Base-by-base conservation (phyloP, 2,113 vertebrate species). In the Chloroceryle aenea region DNA sequence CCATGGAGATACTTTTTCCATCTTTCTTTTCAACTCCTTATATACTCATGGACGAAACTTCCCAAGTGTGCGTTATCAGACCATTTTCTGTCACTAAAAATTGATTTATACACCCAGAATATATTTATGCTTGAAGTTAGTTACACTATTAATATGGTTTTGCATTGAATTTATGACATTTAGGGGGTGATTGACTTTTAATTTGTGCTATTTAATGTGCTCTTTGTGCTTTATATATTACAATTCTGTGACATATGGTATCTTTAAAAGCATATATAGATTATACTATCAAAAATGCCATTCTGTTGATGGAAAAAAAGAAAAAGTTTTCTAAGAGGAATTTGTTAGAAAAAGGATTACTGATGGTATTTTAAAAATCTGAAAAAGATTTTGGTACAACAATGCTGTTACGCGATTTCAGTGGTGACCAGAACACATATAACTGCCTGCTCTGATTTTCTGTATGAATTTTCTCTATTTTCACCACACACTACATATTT, bases 1-100 rank as follows among this genome's bases (percentile, higher is more conserved):
- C 94, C 94, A 95, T 96, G 94, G 95, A 95, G 94, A 94, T 62
- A 50, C 17, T 87, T 90, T 95, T 83, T 93, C 88, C 67, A 85
- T 58, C 63, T 71, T 93, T 47, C 56, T 76, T 85, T 81, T 93
- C n/a, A 69, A 74, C 63, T 38, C 85, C 29, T 84, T 88, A 32
- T 23, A 32, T 83, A 72, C 55, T 85, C 58, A 34, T 62, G 55
- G 79, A 77, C 80, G 59, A 85, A 83, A 68, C 15, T 73, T 82
- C 23, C 16, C 38, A 48, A 17, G 61, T 48, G 79, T 91, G 19
- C 32, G 2, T 79, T 82, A 61, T 17, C 48, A 69, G 48, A 76
- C n/a, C 7, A 34, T 82, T 82, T 89, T 85, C 52, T 88, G 67
- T 48, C 53, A 66, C 30, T 36, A 50, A 82, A 85, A 89, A 62